Percentiles rank a stretch among this genome's conserved stretches.
These are phyloP conservation scores for Dysmachus trigonus DNA, from an alignment of 2,888 invertebrate species.

Conservation along the genomic window DNA sequence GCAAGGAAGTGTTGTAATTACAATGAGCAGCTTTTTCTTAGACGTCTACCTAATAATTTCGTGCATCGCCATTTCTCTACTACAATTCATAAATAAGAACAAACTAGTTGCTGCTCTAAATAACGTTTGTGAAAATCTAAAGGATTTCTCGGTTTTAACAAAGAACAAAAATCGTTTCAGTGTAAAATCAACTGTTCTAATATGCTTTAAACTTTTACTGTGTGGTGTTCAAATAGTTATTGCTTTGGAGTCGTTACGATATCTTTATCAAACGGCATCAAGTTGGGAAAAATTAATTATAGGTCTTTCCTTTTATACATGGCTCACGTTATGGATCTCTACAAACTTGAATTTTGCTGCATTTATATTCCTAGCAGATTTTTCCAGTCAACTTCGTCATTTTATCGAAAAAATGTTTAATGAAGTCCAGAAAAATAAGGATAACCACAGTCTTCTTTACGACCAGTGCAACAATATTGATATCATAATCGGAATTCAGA, in stretches of 20 bases:
- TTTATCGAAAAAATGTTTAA: not conserved
- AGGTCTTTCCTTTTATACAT: not conserved
- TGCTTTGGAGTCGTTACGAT: not conserved
- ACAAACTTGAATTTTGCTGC: not conserved
- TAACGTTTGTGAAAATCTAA: not conserved
- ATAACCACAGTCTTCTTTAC: not conserved
- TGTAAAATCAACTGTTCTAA: not conserved
- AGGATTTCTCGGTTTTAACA: not conserved
- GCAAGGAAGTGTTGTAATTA: not conserved
- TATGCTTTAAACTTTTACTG: not conserved
- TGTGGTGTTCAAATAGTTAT: not conserved
- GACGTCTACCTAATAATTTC: not conserved
- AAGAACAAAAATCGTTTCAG: not conserved
- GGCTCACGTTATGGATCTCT: not conserved
- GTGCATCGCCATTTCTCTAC: not conserved
- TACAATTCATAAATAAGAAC: not conserved
- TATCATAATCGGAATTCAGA: not conserved
- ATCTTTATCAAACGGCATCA: not conserved
- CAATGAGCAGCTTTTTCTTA: not conserved
- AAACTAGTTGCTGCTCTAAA: not conserved
- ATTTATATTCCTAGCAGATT: not conserved
- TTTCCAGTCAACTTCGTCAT: not conserved
- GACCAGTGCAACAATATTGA: not conserved
- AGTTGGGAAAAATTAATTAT: not conserved
- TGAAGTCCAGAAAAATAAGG: not conserved